These are phyloP conservation scores for Bovichtus diacanthus DNA, from an alignment of 2,797 vertebrate genomes.

Conservation along the genomic window DNA sequence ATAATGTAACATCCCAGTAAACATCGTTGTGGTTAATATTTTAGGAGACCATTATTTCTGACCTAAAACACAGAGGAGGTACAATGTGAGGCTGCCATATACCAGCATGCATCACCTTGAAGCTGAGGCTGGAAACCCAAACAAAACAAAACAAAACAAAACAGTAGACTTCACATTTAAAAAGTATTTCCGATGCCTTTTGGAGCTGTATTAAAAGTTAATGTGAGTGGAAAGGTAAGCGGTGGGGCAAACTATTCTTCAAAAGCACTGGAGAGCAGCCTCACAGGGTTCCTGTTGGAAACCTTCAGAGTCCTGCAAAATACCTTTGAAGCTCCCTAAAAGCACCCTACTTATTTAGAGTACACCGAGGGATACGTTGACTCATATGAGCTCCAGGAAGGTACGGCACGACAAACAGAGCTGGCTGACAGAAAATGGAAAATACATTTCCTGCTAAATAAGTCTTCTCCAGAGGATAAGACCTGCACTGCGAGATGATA, in stretches of 20 bases:
- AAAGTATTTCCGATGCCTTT: conserved; percentile 23
- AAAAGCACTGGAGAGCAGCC: conserved; percentile 41
- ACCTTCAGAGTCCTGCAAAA: conserved; percentile 29
- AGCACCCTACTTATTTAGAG: conserved; percentile 39
- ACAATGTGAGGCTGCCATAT: not conserved
- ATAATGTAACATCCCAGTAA: conserved; percentile 4
- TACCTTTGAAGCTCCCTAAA: conserved; percentile 48
- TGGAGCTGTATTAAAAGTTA: conserved; percentile 41
- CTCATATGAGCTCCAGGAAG: conserved; percentile 43
- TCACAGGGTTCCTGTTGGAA: conserved; percentile 38
- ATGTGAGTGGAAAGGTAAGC: conserved; percentile 47
- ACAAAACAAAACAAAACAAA: conserved; percentile 35
- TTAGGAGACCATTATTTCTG: conserved; percentile 20
- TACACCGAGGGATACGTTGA: conserved; percentile 31
- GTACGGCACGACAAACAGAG: conserved; percentile 34
- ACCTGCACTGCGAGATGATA: conserved; percentile 27
- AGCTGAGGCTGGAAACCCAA: not conserved
- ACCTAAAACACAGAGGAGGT: conserved; percentile 10
- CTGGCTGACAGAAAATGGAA: conserved; percentile 39
- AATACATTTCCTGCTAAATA: conserved; percentile 50
- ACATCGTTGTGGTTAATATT: conserved; percentile 18
- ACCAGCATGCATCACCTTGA: conserved; percentile 1
- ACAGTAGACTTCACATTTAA: conserved; percentile 12
- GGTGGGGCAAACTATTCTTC: conserved; percentile 40
- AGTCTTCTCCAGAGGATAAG: conserved; percentile 46